A percentile compares a stretch with the other conserved stretches of the same genome.
Conservation (phyloP, 2,113 vertebrate species). For the Hemicordylus capensis region DNA sequence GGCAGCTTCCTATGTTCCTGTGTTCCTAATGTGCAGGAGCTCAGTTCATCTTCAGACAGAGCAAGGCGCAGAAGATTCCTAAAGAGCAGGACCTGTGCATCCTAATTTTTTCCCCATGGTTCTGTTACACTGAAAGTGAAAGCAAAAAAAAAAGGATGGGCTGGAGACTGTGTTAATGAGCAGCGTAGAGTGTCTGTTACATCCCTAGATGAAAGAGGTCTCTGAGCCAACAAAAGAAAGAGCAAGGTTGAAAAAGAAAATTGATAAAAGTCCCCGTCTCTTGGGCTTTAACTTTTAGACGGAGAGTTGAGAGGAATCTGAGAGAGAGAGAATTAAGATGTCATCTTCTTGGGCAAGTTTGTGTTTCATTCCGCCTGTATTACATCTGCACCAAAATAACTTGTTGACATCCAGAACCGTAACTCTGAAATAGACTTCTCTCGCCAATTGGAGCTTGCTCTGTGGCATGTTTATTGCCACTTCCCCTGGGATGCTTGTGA, state of each 20-base stretch:
- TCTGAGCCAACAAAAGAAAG: background rate
- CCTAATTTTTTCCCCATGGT: background rate
- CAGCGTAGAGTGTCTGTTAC: background rate
- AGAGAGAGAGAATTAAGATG: background rate
- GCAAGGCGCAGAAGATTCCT: background rate
- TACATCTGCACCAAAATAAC: slow-evolving; percentile 7
- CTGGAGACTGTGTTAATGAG: background rate
- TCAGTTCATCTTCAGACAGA: background rate
- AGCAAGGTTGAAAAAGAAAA: background rate
- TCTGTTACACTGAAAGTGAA: background rate
- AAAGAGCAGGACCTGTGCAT: background rate
- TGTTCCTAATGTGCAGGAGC: background rate
- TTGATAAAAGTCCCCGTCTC: background rate
- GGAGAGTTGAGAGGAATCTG: accelerated
- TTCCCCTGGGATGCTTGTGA: background rate
- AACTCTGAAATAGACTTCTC: background rate
- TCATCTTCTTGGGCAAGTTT: background rate
- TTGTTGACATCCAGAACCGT: slow-evolving; percentile 9
- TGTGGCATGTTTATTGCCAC: background rate
- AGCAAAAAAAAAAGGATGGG: background rate
- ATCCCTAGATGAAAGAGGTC: background rate
- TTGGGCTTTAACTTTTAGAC: background rate
- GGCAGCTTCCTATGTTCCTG: too few species aligned
- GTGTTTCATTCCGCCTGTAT: background rate
- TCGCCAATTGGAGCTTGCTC: background rate